Base-by-base conservation (phyloP, 2,113 vertebrate species). In the Mormyrus iriodes region DNA sequence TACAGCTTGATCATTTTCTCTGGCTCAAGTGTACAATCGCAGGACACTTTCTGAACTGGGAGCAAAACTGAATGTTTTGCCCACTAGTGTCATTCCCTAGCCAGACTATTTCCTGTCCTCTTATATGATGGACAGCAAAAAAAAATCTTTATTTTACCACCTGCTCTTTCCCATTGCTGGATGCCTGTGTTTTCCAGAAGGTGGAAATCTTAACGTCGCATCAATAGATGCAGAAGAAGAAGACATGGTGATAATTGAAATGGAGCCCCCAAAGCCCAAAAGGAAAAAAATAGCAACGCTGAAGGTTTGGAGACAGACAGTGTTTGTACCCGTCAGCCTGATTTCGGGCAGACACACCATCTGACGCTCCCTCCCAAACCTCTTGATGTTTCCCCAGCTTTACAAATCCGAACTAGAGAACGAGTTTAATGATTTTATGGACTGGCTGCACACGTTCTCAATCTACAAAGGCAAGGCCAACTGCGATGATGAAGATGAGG, bases 401-500 rank as follows among this genome's bases (percentile, higher is more conserved):
- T 99, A 97, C 88, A 94, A 89, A 53, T 93, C 95, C 0, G 96
- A 97, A 87, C 94, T 99, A 91, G 98, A 98, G 94, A 95, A 96
- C 3, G 96, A 97, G 69, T 99, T 98, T 93, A 94, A 89, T 88
- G 95, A 98, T 90, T 99, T 99, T 93, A 97, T 98, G 93, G 98
- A 98, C 90, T 99, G 97, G 97, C 94, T 99, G 83, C 93, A 94
- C 90, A 94, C 95, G 76, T 98, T 99, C 55, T 96, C 97, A 0
- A 94, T 99, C 46, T 95, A 96, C 89, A 96, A 95, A 93, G 97
- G 98, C 39, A 96, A 95, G 91, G 94, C 96, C 0, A 94, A 91
- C 12, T 86, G 46, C 15, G 97, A 98, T 1, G 97, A 97, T 44
- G 96, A 96, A 1, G 97, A 97, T 1, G 97, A 95, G 24, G 96